Evolutionary conservation across 1,140 invertebrate species (phyloP).

Genomic region (Rhagoletis zephyria): DNA sequence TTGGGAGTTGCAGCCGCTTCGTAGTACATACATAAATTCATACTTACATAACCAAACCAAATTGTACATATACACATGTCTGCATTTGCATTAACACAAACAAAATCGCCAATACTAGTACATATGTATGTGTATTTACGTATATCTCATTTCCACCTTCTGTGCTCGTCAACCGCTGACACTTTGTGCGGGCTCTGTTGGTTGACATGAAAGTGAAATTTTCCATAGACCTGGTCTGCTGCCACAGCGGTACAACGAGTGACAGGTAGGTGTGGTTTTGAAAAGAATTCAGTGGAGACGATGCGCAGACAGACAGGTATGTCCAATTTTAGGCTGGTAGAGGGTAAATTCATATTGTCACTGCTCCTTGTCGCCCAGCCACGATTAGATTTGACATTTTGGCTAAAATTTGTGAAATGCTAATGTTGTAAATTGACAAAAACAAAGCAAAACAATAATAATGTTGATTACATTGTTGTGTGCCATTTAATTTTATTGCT

Average conservation of each 20-base stretch:
- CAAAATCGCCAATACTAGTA: background rate
- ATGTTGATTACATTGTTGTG: background rate
- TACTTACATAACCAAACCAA: background rate
- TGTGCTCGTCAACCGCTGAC: constrained; percentile 4
- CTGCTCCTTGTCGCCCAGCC: background rate
- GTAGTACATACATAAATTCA: background rate
- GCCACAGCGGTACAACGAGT: background rate
- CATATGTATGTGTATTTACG: background rate
- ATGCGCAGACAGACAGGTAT: constrained; percentile 9
- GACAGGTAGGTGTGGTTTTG: constrained; percentile 31
- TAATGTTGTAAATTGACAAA: constrained; percentile 49
- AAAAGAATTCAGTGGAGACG: constrained; percentile 1
- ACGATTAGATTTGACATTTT: constrained; percentile 11
- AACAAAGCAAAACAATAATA: constrained; percentile 19
- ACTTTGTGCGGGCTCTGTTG: background rate
- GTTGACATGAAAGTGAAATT: constrained; percentile 43
- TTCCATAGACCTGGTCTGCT: constrained; percentile 7
- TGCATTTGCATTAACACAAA: constrained; percentile 28
- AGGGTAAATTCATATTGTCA: background rate
- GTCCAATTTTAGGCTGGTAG: background rate
- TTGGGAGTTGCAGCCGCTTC: constrained; percentile 34
- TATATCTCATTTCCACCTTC: background rate
- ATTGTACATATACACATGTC: background rate
- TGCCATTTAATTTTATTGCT: too few relatives aligned
- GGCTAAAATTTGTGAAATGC: constrained; percentile 41